Base-by-base conservation (phyloP, 30 jellyfish, hydroid and myxozoan species). In the Aurelia aurita region DNA sequence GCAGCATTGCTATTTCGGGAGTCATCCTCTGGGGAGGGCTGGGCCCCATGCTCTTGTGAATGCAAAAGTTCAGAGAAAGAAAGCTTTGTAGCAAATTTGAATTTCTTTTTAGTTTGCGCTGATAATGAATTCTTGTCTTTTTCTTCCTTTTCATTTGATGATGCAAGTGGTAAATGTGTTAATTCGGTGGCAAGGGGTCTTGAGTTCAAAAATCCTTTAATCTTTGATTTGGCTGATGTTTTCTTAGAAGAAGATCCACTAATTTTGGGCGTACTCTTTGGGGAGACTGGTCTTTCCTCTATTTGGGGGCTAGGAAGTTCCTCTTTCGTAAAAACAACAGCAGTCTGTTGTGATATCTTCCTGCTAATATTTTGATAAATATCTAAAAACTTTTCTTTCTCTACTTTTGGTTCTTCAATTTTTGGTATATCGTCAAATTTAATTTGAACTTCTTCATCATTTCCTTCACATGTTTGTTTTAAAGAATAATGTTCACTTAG, bases 61-160 rank as follows among this genome's bases (percentile, higher is more conserved):
- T 79, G 92, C 78, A 91, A 58, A 22, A 91, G 82, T 49, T 91
- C 98, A 21, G 98, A 91, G 71, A 91, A 91, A 29, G 98, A 70
- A 44, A 91, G 72, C 72, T 87, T 87, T 20, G 80, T 51, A 3
- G 90, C 58, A 39, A 87, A 72, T 23, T 87, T 87, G 68, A 87
- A 87, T 58, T 77, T 77, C 72, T 47, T 66, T 29, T 77, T 87
- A 2, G 96, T 57, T 49, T 87, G 88, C 3, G 96, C 68, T 49
- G 96, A n/a, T 5, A 62, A 5, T 19, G 64, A 69, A 34, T 7
- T 58, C 53, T 28, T 68, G 3, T 45, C 82, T 55, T 58, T 76
- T 16, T 84, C 90, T 13, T 66, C 78, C 19, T 59, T 75, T 15
- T 61, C 70, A 57, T 23, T 66, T 34, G 81, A 26, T 5, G 85